Evolutionary conservation across 2,113 vertebrate species (phyloP).

Genomic region (Rhinogobius similis): DNA sequence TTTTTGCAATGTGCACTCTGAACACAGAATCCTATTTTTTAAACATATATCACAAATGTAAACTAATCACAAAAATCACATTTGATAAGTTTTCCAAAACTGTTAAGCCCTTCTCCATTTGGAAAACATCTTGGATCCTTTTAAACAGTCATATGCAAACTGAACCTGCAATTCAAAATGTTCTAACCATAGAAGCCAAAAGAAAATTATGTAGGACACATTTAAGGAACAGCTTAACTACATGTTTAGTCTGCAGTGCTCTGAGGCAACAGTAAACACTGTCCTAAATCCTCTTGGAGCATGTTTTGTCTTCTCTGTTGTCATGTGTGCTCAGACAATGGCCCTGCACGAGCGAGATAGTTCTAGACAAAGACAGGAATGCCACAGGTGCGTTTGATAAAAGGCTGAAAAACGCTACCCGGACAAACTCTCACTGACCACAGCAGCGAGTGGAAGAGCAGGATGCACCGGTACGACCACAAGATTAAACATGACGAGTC

Average conservation of each 20-base stretch:
- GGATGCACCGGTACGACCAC: background rate
- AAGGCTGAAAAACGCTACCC: slow-evolving; percentile 6
- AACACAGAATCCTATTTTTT: too few species aligned
- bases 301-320: slow-evolving; percentile 35
- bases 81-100: too few species aligned
- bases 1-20: too few species aligned
- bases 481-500: slow-evolving; percentile 1
- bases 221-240: slow-evolving; percentile 7
- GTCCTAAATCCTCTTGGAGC: slow-evolving; percentile 7
- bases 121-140: background rate
- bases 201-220: slow-evolving; percentile 22
- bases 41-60: too few species aligned
- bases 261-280: slow-evolving; percentile 13
- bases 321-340: slow-evolving; percentile 46
- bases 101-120: background rate
- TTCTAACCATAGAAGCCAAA: background rate
- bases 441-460: background rate
- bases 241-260: slow-evolving; percentile 47
- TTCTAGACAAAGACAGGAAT: slow-evolving; percentile 47
- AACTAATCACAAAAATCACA: too few species aligned
- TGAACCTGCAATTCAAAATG: background rate
- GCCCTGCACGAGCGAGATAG: slow-evolving; percentile 17
- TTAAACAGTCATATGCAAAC: background rate
- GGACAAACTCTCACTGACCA: slow-evolving; percentile 5
- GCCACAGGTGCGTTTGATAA: slow-evolving; percentile 57